Evolutionary conservation across 2,797 vertebrate species (phyloP).

Genomic region (Syngnathus acus): DNA sequence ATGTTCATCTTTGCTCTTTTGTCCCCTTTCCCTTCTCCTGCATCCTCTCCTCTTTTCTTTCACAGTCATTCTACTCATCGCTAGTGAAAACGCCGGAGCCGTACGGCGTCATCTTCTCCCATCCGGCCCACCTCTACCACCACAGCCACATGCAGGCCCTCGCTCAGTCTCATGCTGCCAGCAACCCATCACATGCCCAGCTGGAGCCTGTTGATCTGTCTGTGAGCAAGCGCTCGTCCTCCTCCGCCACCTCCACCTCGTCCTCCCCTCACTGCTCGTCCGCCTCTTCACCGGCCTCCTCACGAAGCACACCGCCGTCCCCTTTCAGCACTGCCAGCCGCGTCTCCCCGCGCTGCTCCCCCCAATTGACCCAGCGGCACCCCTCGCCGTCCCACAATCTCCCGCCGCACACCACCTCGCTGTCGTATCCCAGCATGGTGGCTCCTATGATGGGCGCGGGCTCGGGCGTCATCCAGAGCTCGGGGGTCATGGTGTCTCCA

Average conservation of each 20-base stretch:
- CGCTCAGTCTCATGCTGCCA: constrained; percentile 68
- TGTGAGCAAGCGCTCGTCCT: constrained; percentile 81
- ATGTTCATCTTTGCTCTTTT: constrained; percentile 42
- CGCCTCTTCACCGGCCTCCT: constrained; percentile 61
- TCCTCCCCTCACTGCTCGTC: constrained; percentile 74
- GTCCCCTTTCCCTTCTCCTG: constrained; percentile 27
- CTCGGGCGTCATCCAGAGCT: constrained; percentile 45
- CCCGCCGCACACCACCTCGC: constrained; percentile 58
- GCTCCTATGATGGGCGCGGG: constrained; percentile 56
- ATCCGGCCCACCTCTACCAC: constrained; percentile 44
- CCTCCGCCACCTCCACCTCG: constrained; percentile 74
- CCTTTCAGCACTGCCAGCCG: constrained; percentile 58
- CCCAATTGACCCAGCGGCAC: constrained; percentile 70
- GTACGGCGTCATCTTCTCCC: constrained; percentile 81
- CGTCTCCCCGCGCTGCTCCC: constrained; percentile 71
- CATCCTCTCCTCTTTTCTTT: constrained; percentile 44
- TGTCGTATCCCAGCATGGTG: constrained; percentile 76
- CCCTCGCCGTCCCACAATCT: constrained; percentile 72
- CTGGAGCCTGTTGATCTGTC: constrained; percentile 94
- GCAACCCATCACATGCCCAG: constrained; percentile 74
- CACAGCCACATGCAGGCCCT: constrained; percentile 39
- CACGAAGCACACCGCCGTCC: constrained; percentile 68
- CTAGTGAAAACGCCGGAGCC: constrained; percentile 76
- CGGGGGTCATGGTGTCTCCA: constrained; percentile 57
- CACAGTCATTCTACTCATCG: constrained; percentile 80